phyloP scores from a whole-genome alignment of 2,797 vertebrate genomes.

The Triplophysa bombifrons region DNA sequence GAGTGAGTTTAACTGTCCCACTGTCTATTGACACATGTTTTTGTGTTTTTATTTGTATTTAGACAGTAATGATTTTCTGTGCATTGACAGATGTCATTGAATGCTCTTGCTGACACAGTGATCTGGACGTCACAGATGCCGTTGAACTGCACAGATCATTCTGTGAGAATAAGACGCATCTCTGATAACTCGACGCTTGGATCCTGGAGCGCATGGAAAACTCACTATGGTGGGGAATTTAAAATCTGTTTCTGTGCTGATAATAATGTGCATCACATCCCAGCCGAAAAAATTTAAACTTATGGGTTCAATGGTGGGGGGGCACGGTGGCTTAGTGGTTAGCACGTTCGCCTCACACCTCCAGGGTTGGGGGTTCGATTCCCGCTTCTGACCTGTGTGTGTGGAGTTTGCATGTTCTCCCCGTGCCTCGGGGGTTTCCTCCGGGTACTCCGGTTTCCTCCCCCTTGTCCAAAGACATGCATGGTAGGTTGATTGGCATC shows the following conservation, averaged over 20 bases:
- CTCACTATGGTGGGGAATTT: conserved; percentile 57
- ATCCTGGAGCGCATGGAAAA: conserved; percentile 69
- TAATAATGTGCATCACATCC: neutral
- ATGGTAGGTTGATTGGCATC: too few relatives aligned
- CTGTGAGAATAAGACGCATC: conserved; percentile 65
- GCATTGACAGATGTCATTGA: conserved; percentile 52
- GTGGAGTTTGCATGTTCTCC: too few relatives aligned
- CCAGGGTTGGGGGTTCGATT: too few relatives aligned
- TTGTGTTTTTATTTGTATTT: neutral
- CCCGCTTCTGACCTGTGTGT: too few relatives aligned
- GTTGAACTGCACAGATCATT: conserved; percentile 70
- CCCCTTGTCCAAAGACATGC: too few relatives aligned
- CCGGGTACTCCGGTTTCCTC: too few relatives aligned
- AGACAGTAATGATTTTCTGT: neutral
- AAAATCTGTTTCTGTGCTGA: neutral
- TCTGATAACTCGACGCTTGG: conserved; percentile 47
- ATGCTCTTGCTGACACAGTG: conserved; percentile 49
- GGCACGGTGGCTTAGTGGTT: too few relatives aligned
- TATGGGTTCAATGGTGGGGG: too few relatives aligned
- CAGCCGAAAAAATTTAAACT: too few relatives aligned
- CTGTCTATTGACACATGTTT: neutral
- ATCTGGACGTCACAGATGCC: conserved; percentile 69
- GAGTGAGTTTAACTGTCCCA: conserved; percentile 53
- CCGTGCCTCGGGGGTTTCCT: too few relatives aligned
- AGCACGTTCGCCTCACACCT: too few relatives aligned